Conservation (phyloP, 2,797 vertebrate species). For the Ara ararauna region DNA sequence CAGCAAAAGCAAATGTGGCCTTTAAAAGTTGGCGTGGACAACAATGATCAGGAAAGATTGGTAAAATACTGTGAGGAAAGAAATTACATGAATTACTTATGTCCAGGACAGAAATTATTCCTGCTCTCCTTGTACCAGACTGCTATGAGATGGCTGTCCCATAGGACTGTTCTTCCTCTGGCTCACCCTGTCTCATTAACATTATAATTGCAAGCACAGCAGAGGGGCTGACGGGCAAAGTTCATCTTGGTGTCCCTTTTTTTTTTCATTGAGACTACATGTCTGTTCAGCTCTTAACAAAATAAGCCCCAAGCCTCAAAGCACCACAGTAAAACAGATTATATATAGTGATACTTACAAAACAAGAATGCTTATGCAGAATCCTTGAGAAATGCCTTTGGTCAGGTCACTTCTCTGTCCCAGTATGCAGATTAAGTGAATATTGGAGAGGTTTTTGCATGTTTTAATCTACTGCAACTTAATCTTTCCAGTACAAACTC, state of each 20-base stretch:
- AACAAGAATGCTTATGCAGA: not conserved
- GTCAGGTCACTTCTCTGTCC: not conserved
- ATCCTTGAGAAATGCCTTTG: not conserved
- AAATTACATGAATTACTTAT: not conserved
- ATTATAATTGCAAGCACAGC: not conserved
- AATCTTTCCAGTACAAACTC: not conserved
- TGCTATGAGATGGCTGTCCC: not conserved
- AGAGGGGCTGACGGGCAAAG: not conserved
- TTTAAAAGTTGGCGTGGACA: not conserved
- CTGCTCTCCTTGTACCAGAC: not conserved
- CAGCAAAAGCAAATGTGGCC: not conserved
- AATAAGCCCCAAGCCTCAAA: conserved; percentile 9
- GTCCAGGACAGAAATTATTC: not conserved
- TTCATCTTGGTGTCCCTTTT: conserved; percentile 10
- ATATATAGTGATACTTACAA: not conserved
- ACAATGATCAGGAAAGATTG: not conserved
- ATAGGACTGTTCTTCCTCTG: conserved; percentile 37
- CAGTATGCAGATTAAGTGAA: not conserved
- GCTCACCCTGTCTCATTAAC: conserved; percentile 43
- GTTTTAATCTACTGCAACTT: not conserved
- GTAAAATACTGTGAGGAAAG: not conserved
- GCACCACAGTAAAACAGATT: not conserved
- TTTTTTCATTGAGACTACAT: not conserved
- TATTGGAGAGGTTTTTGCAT: not conserved
- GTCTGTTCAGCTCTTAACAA: conserved; percentile 44